These are phyloP conservation scores for Axinella damicornis DNA, from an alignment of 37 sponge, comb jelly and placozoan genomes.

Conservation along the genomic window DNA sequence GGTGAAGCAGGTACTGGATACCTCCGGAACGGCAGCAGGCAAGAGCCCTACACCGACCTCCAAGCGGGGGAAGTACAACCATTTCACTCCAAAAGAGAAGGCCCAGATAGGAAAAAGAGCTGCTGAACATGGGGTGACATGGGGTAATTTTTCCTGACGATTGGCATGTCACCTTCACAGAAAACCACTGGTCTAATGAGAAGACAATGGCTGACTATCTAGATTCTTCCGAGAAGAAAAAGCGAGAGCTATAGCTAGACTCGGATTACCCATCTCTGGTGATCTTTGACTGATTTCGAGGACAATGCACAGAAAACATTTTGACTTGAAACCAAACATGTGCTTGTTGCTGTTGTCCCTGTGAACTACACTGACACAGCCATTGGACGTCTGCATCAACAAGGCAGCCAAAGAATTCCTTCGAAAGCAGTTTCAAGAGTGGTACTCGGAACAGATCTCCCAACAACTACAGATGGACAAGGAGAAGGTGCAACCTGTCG, in stretches of 20 bases:
- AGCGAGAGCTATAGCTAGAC: constrained; percentile 18
- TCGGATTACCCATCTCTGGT: constrained; percentile 27
- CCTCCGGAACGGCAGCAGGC: background rate
- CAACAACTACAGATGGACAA: background rate
- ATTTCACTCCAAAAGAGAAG: constrained; percentile 18
- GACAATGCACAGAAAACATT: constrained; percentile 24
- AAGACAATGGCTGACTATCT: constrained; percentile 41
- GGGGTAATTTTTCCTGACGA: constrained; percentile 54
- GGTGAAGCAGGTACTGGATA: constrained; percentile 4
- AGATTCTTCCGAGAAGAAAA: constrained; percentile 24
- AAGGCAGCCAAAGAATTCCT: constrained; percentile 45
- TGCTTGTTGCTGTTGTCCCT: constrained; percentile 34
- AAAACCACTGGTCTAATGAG: constrained; percentile 67
- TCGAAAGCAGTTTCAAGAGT: constrained; percentile 34
- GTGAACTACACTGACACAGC: constrained; percentile 48
- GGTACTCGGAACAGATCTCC: constrained; percentile 38
- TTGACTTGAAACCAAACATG: constrained; percentile 29
- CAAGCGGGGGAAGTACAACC: constrained; percentile 20
- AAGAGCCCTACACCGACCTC: background rate
- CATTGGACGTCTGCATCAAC: constrained; percentile 8
- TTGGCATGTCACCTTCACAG: constrained; percentile 54
- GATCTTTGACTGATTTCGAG: constrained; percentile 55
- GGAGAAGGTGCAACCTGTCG: constrained; percentile 9
- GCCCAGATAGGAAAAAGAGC: constrained; percentile 20
- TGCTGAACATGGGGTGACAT: background rate